Base-by-base conservation (phyloP, 35 echinoderm and acorn worm species). In the Eucidaris tribuloides region DNA sequence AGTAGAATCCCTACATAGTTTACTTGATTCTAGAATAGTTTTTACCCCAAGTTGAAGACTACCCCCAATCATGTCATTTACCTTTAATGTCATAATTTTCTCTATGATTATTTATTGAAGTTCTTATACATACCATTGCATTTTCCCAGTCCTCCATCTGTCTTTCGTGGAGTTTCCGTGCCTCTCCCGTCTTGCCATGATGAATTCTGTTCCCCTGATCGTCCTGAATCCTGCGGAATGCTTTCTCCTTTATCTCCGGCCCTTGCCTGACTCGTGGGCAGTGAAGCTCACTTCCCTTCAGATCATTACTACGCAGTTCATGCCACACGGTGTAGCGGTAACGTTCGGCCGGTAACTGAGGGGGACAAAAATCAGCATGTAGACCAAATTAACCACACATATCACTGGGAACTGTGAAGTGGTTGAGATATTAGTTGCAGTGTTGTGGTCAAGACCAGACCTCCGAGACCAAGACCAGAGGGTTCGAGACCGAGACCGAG, bases 141-240 rank as follows among this genome's bases (percentile, higher is more conserved):
- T 81, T 92, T 56, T 97, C 94, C 94, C 94, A 97, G 66, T 92
- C 81, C 57, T 92, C 94, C 4, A 63, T 50, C 33, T 89, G 68
- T 44, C 77, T 92, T 41, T 92, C 62, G 34, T 87, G 80, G 0
- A 78, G 49, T 41, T 80, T 81, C n/a, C 82, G 68, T 41, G 88
- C 79, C 58, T 58, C 31, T 1, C 94, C 94, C 36, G 85, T 89
- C 58, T 41, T 80, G 38, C 54, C 81, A 65, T 96, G 93, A 54
- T 96, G 84, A 15, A 96, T 83, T 15, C 42, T 83, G 2, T 46
- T 61, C 15, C 93, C 93, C 27, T 91, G 83, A n/a, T 96, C 89
- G 85, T 96, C 93, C 44, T 70, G 63, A 4, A 88, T 36, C 44
- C n/a, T 90, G 70, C 88, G 81, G n/a, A 92, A 97, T 0, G 89